phyloP scores from a whole-genome alignment of 1,140 invertebrate genomes.

The Rhopalosiphum maidis region DNA sequence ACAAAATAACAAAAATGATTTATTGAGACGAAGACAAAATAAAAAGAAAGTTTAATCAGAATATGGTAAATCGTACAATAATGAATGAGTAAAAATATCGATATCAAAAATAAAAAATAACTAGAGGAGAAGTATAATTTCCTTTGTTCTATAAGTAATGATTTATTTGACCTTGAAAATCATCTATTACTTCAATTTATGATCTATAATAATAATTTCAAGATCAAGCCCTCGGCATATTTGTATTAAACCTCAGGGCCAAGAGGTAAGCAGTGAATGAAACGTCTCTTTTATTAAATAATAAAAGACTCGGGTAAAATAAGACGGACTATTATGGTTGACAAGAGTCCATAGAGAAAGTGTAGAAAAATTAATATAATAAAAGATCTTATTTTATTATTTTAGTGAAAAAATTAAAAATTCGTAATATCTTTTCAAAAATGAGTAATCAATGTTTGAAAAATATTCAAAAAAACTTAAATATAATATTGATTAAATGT shows the following conservation, averaged over 20 bases:
- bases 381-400: background rate
- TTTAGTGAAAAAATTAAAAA: background rate
- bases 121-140: background rate
- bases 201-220: conserved; percentile 25
- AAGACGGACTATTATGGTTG: background rate
- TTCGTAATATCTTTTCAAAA: background rate
- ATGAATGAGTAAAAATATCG: background rate
- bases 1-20: background rate
- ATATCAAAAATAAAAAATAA: background rate
- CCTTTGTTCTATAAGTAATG: conserved; percentile 30
- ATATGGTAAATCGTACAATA: background rate
- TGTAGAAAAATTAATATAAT: background rate
- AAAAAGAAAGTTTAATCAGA: conserved; percentile 2
- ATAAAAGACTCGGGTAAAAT: background rate
- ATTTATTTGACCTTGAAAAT: conserved; percentile 32
- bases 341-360: background rate
- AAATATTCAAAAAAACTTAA: too few relatives aligned
- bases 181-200: conserved; percentile 15
- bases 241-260: background rate
- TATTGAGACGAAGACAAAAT: background rate
- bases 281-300: background rate
- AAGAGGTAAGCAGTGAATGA: background rate
- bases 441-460: background rate
- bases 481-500: background rate
- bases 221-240: conserved; percentile 1